Evolutionary conservation across 2,888 invertebrate species (phyloP), one percentile per base, ranked within the genome.

Genomic region (Trisateles emortualis): DNA sequence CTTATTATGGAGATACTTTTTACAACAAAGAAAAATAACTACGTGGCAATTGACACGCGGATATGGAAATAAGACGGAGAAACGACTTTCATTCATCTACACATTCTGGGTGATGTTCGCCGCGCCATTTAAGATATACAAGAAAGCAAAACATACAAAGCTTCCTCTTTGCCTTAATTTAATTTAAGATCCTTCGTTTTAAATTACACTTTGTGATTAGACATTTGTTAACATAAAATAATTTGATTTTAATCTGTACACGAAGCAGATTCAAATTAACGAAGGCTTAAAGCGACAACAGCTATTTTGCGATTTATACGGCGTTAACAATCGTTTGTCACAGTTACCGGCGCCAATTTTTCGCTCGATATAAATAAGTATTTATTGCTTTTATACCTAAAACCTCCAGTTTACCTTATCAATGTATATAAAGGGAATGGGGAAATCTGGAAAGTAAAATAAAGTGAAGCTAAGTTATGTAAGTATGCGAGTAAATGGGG

Each of bases 1-100:
- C 48, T 39, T 48, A 46, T 64, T 49, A 47, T 39, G 42, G 46
- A 13, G 19, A 52, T 33, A 14, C 29, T 24, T 44, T 33, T 47
- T 52, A 46, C 61, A 49, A 52, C 55, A 55, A 52, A 55, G 46
- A 60, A 49, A 60, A 60, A 64, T 65, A 59, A 65, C 49, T 55
- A 39, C 46, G 43, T 41, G 54, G 50, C 60, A 59, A 51, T 59
- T 40, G 9, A 54, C 59, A 59, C 44, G 51, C 52, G 68, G 64
- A 66, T 63, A 67, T 63, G 68, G 54, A 63, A 66, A 65, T 67
- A 53, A 56, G 64, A 59, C 59, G 64, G 33, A 56, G 64, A 57
- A 52, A 59, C 51, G 51, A 35, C 33, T 52, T 44, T 56, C 66
- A 59, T 64, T 66, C 59, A 59, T 53, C 53, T 39, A 49, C 53